A percentile compares a stretch with the other conserved stretches of the same genome.
Evolutionary conservation across 2,888 invertebrate genomes (phyloP).

Genomic region (Meta bourneti): DNA sequence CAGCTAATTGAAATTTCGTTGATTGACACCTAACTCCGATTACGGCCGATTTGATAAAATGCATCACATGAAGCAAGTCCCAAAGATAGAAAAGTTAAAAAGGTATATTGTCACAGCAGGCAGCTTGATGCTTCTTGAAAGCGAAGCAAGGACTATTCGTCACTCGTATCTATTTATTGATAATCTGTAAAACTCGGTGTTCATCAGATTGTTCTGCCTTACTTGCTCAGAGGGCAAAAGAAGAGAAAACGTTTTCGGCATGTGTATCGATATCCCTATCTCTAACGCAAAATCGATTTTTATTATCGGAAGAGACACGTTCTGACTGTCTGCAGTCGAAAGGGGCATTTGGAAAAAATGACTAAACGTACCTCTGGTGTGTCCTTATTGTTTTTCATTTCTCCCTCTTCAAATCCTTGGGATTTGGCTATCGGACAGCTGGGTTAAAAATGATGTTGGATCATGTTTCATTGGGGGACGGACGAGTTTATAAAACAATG

Average conservation of each 20-base stretch:
- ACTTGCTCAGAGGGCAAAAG: neutral
- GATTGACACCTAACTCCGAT: too few relatives aligned
- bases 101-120: neutral
- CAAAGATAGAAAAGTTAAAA: neutral
- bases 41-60: neutral
- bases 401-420: neutral
- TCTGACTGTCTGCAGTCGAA: slow-evolving; percentile 17
- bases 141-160: neutral
- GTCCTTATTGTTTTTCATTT: neutral
- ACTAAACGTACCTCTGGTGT: neutral
- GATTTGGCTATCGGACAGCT: neutral
- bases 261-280: slow-evolving; percentile 35
- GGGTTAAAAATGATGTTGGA: neutral
- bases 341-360: neutral
- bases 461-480: neutral
- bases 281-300: slow-evolving; percentile 39
- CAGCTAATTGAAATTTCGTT: too few relatives aligned
- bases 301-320: slow-evolving; percentile 30
- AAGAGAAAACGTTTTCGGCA: neutral
- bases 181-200: slow-evolving; percentile 4
- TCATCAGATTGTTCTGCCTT: slow-evolving; percentile 9
- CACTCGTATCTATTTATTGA: slow-evolving; percentile 1
- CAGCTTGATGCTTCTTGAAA: neutral
- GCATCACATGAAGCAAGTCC: neutral
- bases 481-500: neutral